A percentile compares a stretch with the other conserved stretches of the same genome.
phyloP scores from a whole-genome alignment of 2,113 vertebrate species.

The Tiliqua scincoides region DNA sequence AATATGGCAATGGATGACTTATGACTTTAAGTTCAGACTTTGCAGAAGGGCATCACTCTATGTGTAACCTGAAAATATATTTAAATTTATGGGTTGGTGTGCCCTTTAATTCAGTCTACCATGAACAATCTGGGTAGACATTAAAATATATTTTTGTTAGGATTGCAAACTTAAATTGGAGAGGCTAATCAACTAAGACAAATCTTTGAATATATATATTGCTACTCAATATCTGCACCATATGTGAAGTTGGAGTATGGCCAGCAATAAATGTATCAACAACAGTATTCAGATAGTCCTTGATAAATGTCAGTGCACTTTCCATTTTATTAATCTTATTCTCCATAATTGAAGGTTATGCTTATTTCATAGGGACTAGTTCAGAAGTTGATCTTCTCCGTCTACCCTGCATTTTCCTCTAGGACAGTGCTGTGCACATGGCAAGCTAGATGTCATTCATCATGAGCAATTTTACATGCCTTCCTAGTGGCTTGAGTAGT shows the following conservation, averaged over 20 bases:
- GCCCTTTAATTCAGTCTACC: neutral
- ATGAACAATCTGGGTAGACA: neutral
- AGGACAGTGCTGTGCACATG: neutral
- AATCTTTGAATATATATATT: neutral
- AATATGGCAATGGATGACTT: neutral
- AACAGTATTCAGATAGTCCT: no score
- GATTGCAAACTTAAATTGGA: neutral
- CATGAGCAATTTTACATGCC: neutral
- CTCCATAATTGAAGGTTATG: neutral
- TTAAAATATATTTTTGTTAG: neutral
- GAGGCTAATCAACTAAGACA: neutral
- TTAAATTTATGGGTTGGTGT: neutral
- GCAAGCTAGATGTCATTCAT: neutral
- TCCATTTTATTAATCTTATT: neutral
- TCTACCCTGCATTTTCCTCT: neutral
- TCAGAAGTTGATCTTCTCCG: neutral
- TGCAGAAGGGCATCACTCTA: neutral
- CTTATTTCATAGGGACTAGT: neutral
- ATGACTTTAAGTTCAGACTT: neutral
- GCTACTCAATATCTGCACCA: neutral
- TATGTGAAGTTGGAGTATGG: neutral
- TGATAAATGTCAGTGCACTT: neutral
- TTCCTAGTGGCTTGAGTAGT: neutral
- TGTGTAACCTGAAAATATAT: neutral
- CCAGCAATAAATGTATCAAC: neutral